These are phyloP conservation scores for Gisinianus flammeolus DNA, from an alignment of 2,888 invertebrate genomes.

Conservation along the genomic window DNA sequence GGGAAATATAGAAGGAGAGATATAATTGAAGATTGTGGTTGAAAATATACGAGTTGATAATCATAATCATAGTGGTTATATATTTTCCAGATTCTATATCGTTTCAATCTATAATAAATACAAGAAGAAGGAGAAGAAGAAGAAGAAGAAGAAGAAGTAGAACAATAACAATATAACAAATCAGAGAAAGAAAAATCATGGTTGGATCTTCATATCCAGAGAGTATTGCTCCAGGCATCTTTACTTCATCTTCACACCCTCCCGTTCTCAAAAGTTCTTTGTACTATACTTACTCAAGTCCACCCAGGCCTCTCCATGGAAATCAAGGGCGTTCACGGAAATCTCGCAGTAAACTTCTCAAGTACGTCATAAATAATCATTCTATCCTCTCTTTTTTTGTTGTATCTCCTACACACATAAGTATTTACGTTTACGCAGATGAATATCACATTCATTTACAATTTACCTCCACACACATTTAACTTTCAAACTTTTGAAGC, in stretches of 20 bases:
- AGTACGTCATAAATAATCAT: conserved; percentile 32
- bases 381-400: too few species aligned
- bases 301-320: conserved; percentile 37
- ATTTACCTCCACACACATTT: too few species aligned
- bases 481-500: too few species aligned
- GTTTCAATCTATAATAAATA: not conserved
- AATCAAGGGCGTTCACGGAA: conserved; percentile 28
- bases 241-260: conserved; percentile 14
- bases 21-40: too few species aligned
- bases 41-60: too few species aligned
- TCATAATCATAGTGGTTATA: too few species aligned
- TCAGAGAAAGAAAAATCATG: not conserved
- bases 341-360: conserved; percentile 44
- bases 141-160: not conserved
- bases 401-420: too few species aligned
- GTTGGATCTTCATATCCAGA: conserved; percentile 20
- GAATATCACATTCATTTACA: not conserved
- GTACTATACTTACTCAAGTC: conserved; percentile 46
- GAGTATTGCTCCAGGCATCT: conserved; percentile 20
- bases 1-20: too few species aligned
- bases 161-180: conserved; percentile 11
- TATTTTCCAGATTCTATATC: too few species aligned
- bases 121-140: not conserved
- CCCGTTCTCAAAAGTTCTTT: not conserved
- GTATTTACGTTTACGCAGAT: not conserved